These are phyloP conservation scores for Clarias laeviceps DNA, from an alignment of 2,797 vertebrate genomes.

Conservation along the genomic window DNA sequence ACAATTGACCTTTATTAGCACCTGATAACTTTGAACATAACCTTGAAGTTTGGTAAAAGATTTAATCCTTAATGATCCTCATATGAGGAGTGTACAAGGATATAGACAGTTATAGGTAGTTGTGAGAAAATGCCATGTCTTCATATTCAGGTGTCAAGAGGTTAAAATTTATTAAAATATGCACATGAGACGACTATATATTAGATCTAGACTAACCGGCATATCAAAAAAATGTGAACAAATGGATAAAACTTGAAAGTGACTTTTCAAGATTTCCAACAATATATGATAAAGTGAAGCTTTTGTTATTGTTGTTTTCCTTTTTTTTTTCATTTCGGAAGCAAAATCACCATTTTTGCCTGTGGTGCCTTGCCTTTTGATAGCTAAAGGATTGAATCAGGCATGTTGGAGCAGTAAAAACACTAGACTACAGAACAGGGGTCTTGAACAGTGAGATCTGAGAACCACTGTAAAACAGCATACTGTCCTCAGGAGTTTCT, in stretches of 20 bases:
- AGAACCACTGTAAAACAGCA: constrained; percentile 17
- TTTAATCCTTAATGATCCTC: no score
- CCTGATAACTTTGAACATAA: no score
- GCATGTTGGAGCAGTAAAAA: constrained; percentile 11
- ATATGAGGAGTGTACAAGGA: no score
- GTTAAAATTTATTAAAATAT: not conserved
- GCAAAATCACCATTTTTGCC: not conserved
- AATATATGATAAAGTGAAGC: not conserved
- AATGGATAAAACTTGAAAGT: not conserved
- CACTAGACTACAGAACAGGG: constrained; percentile 13
- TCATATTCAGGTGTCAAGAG: no score
- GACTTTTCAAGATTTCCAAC: not conserved
- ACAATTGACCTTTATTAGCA: no score
- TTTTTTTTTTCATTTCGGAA: not conserved
- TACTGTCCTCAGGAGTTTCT: constrained; percentile 37
- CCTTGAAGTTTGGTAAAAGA: no score
- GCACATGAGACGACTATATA: not conserved
- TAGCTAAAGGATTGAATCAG: constrained; percentile 6
- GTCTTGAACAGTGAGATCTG: not conserved
- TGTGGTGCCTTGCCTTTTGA: constrained; percentile 9
- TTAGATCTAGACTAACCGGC: not conserved
- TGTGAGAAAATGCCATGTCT: no score
- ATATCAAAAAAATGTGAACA: not conserved
- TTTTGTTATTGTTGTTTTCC: not conserved
- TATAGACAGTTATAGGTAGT: no score